Conservation (phyloP, 2,797 vertebrate genomes). For the Poecilia velifera region DNA sequence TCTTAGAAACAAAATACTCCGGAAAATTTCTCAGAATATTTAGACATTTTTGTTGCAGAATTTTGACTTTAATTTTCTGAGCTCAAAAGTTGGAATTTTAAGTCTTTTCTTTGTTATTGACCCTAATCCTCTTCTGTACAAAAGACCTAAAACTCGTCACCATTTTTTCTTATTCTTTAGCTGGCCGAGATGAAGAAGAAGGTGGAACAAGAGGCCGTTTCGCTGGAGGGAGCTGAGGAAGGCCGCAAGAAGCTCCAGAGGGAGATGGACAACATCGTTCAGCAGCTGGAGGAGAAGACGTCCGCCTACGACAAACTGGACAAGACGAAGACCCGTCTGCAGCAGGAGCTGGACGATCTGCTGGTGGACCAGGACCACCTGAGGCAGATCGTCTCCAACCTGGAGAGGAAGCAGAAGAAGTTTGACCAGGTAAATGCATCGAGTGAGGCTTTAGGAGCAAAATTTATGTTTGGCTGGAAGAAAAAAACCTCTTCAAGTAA, state of each 20-base stretch:
- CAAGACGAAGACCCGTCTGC: constrained; percentile 94
- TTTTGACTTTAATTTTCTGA: no score
- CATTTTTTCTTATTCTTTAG: constrained; percentile 64
- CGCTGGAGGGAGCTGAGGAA: constrained; percentile 88
- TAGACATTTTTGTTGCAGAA: no score
- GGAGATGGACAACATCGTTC: constrained; percentile 85
- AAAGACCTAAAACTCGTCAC: background rate
- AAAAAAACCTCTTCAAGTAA: background rate
- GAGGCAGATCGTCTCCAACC: constrained; percentile 89
- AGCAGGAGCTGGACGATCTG: constrained; percentile 95
- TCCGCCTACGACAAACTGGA: constrained; percentile 92
- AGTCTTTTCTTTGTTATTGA: no score
- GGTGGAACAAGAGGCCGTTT: constrained; percentile 85
- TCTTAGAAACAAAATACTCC: no score
- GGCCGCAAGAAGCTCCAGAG: constrained; percentile 88
- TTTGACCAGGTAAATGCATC: constrained; percentile 92
- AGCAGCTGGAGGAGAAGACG: constrained; percentile 89
- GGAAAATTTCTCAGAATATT: no score
- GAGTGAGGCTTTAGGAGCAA: background rate
- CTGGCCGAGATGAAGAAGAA: constrained; percentile 91
- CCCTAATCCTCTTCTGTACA: background rate
- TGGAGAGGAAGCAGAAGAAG: constrained; percentile 98
- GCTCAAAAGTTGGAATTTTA: no score
- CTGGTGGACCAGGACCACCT: constrained; percentile 92
- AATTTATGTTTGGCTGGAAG: no score